These are phyloP conservation scores for Ormyrus labotus DNA, from an alignment of 2,888 invertebrate genomes.

Conservation along the genomic window DNA sequence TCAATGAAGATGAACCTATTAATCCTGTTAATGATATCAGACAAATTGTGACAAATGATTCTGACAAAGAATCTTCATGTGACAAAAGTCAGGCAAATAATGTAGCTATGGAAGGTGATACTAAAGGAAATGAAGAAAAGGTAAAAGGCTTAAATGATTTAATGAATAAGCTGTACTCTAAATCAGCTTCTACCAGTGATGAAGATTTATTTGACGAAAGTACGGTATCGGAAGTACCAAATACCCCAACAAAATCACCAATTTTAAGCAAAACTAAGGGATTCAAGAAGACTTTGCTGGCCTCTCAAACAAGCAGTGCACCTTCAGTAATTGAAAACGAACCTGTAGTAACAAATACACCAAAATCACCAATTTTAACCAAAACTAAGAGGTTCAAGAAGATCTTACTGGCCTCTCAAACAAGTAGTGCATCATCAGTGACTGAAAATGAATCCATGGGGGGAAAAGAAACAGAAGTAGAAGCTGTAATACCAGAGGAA, in stretches of 20 bases:
- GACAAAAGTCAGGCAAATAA: background rate
- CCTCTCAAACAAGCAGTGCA: too few relatives aligned
- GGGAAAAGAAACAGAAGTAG: too few relatives aligned
- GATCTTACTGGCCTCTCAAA: background rate
- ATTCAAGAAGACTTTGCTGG: conserved; percentile 9
- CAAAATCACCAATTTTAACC: conserved; percentile 27
- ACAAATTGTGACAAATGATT: conserved; percentile 18
- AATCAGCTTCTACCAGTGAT: background rate
- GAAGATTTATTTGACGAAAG: conserved; percentile 38
- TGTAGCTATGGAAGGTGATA: background rate
- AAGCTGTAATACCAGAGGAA: too few relatives aligned
- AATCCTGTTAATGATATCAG: too few relatives aligned
- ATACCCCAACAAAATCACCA: conserved; percentile 38
- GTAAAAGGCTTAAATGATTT: background rate
- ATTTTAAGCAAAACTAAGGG: background rate
- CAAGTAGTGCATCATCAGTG: too few relatives aligned
- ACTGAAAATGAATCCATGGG: too few relatives aligned
- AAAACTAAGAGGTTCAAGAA: conserved; percentile 1
- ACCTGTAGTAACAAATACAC: conserved; percentile 3
- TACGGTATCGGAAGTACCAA: conserved; percentile 28
- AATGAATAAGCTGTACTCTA: background rate
- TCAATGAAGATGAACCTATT: too few relatives aligned
- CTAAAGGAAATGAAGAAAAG: background rate
- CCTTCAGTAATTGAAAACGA: too few relatives aligned
- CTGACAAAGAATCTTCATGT: conserved; percentile 45